phyloP scores from a whole-genome alignment of 2,888 invertebrate genomes.

The Nemotelus pantherinus region DNA sequence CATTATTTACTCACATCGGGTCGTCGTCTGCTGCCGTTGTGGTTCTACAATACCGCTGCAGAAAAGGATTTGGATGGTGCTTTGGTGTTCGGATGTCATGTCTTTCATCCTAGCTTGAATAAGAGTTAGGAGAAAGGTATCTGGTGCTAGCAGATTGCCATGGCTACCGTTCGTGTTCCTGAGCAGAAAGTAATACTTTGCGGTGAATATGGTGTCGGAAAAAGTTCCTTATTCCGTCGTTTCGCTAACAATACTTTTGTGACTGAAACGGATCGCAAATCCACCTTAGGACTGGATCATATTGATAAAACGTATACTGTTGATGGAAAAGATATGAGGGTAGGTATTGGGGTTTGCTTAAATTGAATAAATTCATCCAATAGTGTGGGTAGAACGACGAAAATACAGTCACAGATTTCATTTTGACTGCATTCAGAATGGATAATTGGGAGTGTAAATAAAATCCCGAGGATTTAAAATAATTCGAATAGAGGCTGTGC shows the following conservation, averaged over 20 bases:
- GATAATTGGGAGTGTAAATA: too few relatives aligned
- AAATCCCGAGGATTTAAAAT: too few relatives aligned
- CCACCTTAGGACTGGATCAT: constrained; percentile 92
- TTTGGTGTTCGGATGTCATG: too few relatives aligned
- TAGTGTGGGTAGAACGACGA: background rate
- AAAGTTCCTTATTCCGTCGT: constrained; percentile 90
- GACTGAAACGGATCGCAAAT: constrained; percentile 82
- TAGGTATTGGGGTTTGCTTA: constrained; percentile 57
- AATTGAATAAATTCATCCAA: constrained; percentile 5
- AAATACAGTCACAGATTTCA: too few relatives aligned
- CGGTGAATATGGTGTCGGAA: constrained; percentile 96
- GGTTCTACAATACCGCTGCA: too few relatives aligned
- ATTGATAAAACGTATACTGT: constrained; percentile 82
- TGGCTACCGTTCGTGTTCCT: constrained; percentile 85
- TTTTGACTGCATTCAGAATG: too few relatives aligned
- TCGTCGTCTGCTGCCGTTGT: background rate
- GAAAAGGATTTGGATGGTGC: too few relatives aligned
- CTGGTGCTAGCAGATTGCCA: constrained; percentile 56
- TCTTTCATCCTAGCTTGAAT: too few relatives aligned
- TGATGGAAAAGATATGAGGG: constrained; percentile 81
- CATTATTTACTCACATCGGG: background rate
- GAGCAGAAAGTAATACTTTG: constrained; percentile 93
- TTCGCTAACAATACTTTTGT: constrained; percentile 91
- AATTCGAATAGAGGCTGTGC: too few relatives aligned
- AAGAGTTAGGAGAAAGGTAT: too few relatives aligned